Base-by-base conservation (phyloP, 2,888 invertebrate species). In the Belgica antarctica region DNA sequence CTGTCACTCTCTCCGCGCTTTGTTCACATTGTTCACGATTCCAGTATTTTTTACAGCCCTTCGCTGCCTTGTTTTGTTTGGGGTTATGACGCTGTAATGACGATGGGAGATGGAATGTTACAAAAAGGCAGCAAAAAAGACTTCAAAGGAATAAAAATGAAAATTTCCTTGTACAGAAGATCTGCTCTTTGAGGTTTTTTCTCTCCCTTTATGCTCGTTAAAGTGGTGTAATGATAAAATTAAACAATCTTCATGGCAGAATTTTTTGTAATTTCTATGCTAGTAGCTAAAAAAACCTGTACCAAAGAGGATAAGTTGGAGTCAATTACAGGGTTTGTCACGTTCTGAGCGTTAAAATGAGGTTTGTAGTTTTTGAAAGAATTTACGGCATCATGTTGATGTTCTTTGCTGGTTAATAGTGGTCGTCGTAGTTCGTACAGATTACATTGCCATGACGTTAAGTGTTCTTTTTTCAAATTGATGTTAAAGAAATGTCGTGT, bases 101-200 rank as follows among this genome's bases (percentile, higher is more conserved):
- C 52, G 52, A 28, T 10, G 61, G 28, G 4, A 1, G 17, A 59
- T 8, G 15, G 19, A 12, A 61, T 61, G n/a, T 61, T 17, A 61
- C 25, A 25, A 61, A 61, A 22, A 27, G 31, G 62, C 34, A 34
- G 34, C 15, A 63, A 22, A 41, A 61, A 24, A 61, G 5, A 52
- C 52, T 52, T 52, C 52, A 52, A 52, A 52, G 52, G 22, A 3
- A 22, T 3, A 52, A 52, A n/a, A n/a, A n/a, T n/a, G n/a, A n/a
- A n/a, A n/a, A n/a, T n/a, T n/a, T n/a, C 34, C 5, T 31, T 12
- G 34, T 5, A 31, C 12, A 22, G 19, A 7, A 22, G 52, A 52
- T 52, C n/a, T 59, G 59, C 59, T 59, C 27, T 59, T 59, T 59
- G 59, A 59, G 59, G 27, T 59, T 22, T 19, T 46, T 52, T 52